A percentile compares a stretch with the other conserved stretches of the same genome.
These are phyloP conservation scores for Colius striatus DNA, from an alignment of 2,113 vertebrate genomes.

Conservation along the genomic window DNA sequence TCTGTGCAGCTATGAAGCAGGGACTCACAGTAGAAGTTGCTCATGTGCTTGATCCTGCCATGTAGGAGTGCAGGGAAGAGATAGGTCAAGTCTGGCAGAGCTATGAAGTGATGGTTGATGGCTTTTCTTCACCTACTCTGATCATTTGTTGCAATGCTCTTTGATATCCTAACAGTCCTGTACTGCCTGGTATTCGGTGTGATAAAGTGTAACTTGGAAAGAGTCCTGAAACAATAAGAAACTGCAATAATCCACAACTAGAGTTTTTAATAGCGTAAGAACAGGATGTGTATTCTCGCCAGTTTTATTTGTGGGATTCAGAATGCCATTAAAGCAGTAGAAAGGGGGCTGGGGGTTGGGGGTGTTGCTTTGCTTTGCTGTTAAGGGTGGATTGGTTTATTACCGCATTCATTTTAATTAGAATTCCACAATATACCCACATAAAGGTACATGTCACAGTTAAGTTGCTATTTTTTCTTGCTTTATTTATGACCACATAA, in stretches of 20 bases:
- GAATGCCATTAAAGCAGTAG: constrained; percentile 36
- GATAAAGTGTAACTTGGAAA: constrained; percentile 59
- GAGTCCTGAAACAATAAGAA: constrained; percentile 57
- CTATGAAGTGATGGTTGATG: background rate
- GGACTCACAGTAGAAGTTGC: rapidly evolving
- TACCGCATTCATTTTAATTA: constrained; percentile 68
- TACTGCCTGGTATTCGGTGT: background rate
- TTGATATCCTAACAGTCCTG: background rate
- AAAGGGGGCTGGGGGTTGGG: background rate
- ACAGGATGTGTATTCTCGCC: constrained; percentile 55
- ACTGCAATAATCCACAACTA: constrained; percentile 45
- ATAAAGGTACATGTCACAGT: constrained; percentile 57
- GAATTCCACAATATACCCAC: constrained; percentile 69
- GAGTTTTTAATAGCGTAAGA: constrained; percentile 19
- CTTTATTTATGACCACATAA: constrained; percentile 74
- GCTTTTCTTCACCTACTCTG: background rate
- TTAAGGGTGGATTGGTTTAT: constrained; percentile 59
- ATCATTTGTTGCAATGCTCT: background rate
- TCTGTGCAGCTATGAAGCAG: background rate
- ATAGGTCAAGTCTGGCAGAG: rapidly evolving
- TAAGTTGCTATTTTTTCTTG: constrained; percentile 68
- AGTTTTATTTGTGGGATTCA: constrained; percentile 69
- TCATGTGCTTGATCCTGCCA: background rate
- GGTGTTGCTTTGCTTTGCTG: background rate
- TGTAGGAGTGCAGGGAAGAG: background rate